Conservation (phyloP, 2,888 invertebrate genomes). For the Nemotelus pantherinus region DNA sequence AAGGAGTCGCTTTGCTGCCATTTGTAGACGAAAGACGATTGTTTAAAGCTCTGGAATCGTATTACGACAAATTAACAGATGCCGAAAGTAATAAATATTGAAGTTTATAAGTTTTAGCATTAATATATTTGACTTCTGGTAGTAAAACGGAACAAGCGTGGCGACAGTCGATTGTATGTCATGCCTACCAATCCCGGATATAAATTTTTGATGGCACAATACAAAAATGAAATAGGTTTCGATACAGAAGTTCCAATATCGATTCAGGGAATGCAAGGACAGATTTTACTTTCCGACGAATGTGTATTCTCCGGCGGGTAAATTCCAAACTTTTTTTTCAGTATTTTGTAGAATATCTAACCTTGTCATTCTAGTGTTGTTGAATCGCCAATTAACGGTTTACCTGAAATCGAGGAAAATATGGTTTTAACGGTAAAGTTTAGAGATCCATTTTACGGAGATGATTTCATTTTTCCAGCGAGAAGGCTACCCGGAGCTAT, state of each 20-base stretch:
- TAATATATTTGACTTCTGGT: conserved; percentile 45
- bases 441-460: conserved; percentile 81
- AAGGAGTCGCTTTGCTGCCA: conserved; percentile 96
- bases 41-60: conserved; percentile 82
- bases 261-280: conserved; percentile 86
- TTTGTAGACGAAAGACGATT: conserved; percentile 95
- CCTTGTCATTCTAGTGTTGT: conserved; percentile 66
- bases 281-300: conserved; percentile 77
- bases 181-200: conserved; percentile 76
- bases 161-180: conserved; percentile 91
- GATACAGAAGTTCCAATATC: conserved; percentile 70
- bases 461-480: conserved; percentile 82
- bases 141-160: conserved; percentile 84
- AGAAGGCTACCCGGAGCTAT: conserved; percentile 72
- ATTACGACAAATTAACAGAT: conserved; percentile 80
- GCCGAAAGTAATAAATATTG: conserved; percentile 75
- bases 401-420: conserved; percentile 71
- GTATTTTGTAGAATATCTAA: neutral
- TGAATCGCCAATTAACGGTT: conserved; percentile 76
- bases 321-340: conserved; percentile 49
- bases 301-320: conserved; percentile 75
- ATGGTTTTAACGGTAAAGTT: conserved; percentile 74
- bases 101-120: neutral
- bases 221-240: conserved; percentile 67
- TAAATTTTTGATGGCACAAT: conserved; percentile 75